Evolutionary conservation across 2,888 invertebrate species (phyloP).

Genomic region (Pterostichus niger): DNA sequence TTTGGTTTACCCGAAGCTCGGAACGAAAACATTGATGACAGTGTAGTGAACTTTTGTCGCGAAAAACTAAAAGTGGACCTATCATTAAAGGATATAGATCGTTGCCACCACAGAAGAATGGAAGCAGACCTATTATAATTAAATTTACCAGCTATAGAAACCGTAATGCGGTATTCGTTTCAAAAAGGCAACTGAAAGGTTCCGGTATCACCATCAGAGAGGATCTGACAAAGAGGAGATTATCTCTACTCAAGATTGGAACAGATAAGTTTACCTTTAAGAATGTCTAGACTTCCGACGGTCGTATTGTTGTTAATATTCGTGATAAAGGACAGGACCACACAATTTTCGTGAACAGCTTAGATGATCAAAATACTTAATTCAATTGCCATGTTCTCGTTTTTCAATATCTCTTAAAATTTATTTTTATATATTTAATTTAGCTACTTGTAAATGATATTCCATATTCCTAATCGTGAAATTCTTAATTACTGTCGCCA

Average conservation of each 20-base stretch:
- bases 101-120: background rate
- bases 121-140: background rate
- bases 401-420: too few species aligned
- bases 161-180: too few species aligned
- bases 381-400: too few species aligned
- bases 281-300: conserved; percentile 2
- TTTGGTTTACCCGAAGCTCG: too few species aligned
- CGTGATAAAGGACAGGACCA: background rate
- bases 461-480: too few species aligned
- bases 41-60: conserved; percentile 11
- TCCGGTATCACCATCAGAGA: too few species aligned
- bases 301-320: conserved; percentile 1
- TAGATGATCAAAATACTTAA: background rate
- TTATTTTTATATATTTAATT: too few species aligned
- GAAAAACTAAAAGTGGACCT: background rate
- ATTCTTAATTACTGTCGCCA: too few species aligned
- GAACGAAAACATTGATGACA: too few species aligned
- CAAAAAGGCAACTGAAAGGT: too few species aligned
- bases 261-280: conserved; percentile 20
- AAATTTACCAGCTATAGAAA: too few species aligned
- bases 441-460: too few species aligned
- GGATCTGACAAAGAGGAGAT: conserved; percentile 1
- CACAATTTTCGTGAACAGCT: background rate
- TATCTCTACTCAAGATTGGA: background rate
- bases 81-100: background rate